Base-by-base conservation (phyloP, 2,113 vertebrate genomes). In the Amblyornis subalaris region DNA sequence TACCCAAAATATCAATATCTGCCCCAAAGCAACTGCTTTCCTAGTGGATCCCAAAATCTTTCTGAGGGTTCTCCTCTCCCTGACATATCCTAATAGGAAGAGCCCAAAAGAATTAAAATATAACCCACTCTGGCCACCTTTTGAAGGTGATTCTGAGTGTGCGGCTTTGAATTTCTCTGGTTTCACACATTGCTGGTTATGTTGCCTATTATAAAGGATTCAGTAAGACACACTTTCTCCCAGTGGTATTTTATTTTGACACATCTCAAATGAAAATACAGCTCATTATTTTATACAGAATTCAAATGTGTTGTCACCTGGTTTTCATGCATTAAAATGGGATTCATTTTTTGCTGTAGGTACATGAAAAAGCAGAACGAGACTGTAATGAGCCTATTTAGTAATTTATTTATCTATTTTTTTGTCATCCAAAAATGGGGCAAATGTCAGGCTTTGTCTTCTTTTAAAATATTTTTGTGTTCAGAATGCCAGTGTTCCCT, bases 151-250 rank as follows among this genome's bases (percentile, higher is more conserved):
- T 66, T 57, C 69, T 71, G 89, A 91, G 29, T 19, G 77, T 64
- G 78, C 3, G 22, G 76, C 14, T 84, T 95, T 75, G 85, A 82
- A 81, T 94, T 95, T 93, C 80, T 96, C 92, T 91, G 85, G 78
- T 96, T 97, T 97, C 95, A 96, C 96, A 97, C 97, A 90, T 97
- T 97, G 88, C 88, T 96, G 95, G 93, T 90, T 96, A 89, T 95
- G 92, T 91, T 96, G 93, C 95, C 91, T 96, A 93, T 95, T 97
- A 95, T 65, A 89, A 95, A 82, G 78, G 87, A 96, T 95, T 95
- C 96, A 94, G 85, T 61, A 90, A 95, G 96, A 94, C 77, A 95
- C 67, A 54, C 73, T 96, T 92, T 96, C 70, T 96, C 95, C 92
- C 93, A 76, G 87, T 67, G 94, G 94, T 95, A 94, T 97, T 97